A percentile compares a stretch with the other conserved stretches of the same genome.
These are phyloP conservation scores for Zaprionus tsacasi DNA, from an alignment of 1,140 invertebrate species.

Conservation along the genomic window DNA sequence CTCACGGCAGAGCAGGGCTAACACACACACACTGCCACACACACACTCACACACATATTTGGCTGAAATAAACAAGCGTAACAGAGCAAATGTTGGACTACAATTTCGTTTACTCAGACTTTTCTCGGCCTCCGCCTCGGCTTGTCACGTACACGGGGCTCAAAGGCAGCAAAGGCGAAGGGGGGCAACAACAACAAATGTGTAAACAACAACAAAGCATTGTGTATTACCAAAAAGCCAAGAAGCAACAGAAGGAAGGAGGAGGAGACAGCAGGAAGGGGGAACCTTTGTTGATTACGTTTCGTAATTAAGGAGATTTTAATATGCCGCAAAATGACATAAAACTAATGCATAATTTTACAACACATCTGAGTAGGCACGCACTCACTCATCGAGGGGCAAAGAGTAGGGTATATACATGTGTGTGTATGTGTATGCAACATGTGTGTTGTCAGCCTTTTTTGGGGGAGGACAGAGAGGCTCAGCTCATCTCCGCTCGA, in stretches of 20 bases:
- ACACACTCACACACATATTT: slow-evolving; percentile 26
- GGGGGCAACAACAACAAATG: slow-evolving; percentile 45
- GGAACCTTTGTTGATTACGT: slow-evolving; percentile 71
- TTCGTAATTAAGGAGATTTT: slow-evolving; percentile 78
- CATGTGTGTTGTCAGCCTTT: slow-evolving; percentile 59
- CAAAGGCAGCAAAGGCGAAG: slow-evolving; percentile 22
- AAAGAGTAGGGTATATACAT: neutral
- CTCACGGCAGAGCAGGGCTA: neutral
- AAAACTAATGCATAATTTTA: slow-evolving; percentile 81
- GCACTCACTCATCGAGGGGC: slow-evolving; percentile 40
- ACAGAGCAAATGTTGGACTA: slow-evolving; percentile 50
- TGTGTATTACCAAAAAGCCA: slow-evolving; percentile 37
- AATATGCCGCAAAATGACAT: slow-evolving; percentile 77
- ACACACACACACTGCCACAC: neutral
- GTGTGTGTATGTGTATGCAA: slow-evolving; percentile 26
- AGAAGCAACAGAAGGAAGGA: slow-evolving; percentile 33
- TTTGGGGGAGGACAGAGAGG: slow-evolving; percentile 4
- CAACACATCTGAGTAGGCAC: slow-evolving; percentile 76
- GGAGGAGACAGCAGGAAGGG: slow-evolving; percentile 12
- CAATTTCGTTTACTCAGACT: slow-evolving; percentile 70
- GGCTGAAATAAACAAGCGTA: slow-evolving; percentile 53
- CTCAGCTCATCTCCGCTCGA: neutral
- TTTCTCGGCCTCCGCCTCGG: slow-evolving; percentile 36
- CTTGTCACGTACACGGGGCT: slow-evolving; percentile 53
- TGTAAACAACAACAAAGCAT: slow-evolving; percentile 58